phyloP scores from a whole-genome alignment of 2,113 vertebrate species.

The Fregata magnificens region DNA sequence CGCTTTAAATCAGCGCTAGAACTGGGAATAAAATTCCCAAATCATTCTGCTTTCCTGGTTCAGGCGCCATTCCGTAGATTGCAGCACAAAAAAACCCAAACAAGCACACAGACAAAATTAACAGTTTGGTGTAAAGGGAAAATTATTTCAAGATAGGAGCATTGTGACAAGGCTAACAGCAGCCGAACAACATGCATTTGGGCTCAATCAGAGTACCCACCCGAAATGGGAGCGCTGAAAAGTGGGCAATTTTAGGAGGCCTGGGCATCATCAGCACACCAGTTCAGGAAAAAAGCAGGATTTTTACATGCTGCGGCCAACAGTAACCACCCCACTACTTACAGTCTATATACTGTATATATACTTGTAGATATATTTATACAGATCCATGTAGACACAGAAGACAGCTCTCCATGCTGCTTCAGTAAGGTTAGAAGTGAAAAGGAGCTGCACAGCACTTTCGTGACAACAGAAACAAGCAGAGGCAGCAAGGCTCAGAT shows the following conservation, averaged over 20 bases:
- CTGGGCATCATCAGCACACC: background rate
- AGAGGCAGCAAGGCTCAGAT: background rate
- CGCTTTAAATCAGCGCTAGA: background rate
- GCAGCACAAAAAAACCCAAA: background rate
- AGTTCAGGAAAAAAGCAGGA: background rate
- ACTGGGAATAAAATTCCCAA: slow-evolving; percentile 5
- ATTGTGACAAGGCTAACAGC: background rate
- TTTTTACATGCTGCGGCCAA: background rate
- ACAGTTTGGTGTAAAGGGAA: background rate
- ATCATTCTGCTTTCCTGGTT: background rate
- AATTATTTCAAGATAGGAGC: background rate
- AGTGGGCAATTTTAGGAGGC: background rate
- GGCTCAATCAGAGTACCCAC: background rate
- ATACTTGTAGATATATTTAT: accelerated
- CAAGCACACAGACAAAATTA: background rate
- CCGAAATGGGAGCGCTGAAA: background rate
- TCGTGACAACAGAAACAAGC: background rate
- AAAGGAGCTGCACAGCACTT: background rate
- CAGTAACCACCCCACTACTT: background rate
- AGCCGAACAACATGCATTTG: background rate
- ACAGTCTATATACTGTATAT: background rate
- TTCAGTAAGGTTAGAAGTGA: background rate
- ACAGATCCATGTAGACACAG: background rate
- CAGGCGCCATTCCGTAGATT: background rate
- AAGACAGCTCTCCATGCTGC: background rate